phyloP scores from a whole-genome alignment of 2,888 invertebrate species.

The Argyresthia goedartella region DNA sequence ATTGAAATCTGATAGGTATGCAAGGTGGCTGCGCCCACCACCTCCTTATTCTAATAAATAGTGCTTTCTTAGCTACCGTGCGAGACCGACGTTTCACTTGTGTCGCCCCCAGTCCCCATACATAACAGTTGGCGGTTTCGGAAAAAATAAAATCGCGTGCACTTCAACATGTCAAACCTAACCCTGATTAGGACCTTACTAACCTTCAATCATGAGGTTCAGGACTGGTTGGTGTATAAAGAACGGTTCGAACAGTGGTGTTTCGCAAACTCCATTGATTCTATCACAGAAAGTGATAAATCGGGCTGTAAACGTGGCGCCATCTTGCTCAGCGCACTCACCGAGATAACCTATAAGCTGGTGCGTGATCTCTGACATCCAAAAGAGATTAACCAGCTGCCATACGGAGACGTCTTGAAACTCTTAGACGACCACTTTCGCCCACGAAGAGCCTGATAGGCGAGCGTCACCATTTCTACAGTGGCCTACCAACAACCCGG shows the following conservation, averaged over 20 bases:
- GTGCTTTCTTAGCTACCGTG: no score
- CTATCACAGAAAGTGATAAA: not conserved
- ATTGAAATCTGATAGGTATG: no score
- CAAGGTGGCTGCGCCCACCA: no score
- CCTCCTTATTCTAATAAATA: no score
- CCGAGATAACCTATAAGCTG: not conserved
- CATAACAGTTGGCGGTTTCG: no score
- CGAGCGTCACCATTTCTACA: not conserved
- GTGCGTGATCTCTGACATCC: not conserved
- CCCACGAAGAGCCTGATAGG: not conserved
- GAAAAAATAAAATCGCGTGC: no score
- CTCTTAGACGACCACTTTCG: not conserved
- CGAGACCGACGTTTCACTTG: no score
- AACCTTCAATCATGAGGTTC: not conserved
- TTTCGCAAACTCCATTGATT: not conserved
- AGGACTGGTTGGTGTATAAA: slow-evolving; percentile 1
- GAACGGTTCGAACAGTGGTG: slow-evolving; percentile 1
- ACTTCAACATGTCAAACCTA: not conserved
- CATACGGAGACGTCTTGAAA: not conserved
- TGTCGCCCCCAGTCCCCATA: no score
- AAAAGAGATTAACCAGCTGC: not conserved
- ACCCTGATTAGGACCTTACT: not conserved
- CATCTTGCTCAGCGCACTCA: slow-evolving; percentile 1
- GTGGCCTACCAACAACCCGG: slow-evolving; percentile 1
- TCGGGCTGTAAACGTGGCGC: not conserved